phyloP scores from a whole-genome alignment of 2,797 vertebrate genomes.

The Alcedo quadribrachys region DNA sequence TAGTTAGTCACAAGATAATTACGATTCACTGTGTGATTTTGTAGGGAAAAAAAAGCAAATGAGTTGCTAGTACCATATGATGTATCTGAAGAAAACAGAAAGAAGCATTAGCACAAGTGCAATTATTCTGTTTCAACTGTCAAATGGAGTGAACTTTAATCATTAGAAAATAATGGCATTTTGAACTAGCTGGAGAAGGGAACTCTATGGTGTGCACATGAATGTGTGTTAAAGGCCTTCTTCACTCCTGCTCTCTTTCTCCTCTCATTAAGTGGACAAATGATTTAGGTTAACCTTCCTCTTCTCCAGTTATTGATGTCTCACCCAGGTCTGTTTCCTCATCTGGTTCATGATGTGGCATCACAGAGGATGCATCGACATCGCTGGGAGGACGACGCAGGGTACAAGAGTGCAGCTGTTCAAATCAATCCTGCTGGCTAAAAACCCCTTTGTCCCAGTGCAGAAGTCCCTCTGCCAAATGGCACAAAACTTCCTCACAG shows the following conservation, averaged over 20 bases:
- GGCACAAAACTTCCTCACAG: not conserved
- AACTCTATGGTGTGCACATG: not conserved
- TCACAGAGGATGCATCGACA: not conserved
- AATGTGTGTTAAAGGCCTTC: not conserved
- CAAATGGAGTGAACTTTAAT: not conserved
- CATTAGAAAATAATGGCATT: not conserved
- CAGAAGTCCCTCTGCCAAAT: not conserved
- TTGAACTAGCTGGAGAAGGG: not conserved
- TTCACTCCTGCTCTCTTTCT: not conserved
- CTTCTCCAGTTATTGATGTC: not conserved
- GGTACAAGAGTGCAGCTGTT: not conserved
- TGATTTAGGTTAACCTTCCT: not conserved
- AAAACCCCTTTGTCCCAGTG: not conserved
- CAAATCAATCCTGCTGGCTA: not conserved
- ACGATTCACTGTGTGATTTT: not conserved
- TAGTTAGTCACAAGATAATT: constrained; percentile 9
- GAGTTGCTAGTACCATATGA: not conserved
- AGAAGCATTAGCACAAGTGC: not conserved
- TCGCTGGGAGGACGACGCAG: not conserved
- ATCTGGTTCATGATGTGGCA: not conserved
- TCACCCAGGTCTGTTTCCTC: not conserved
- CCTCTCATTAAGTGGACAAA: not conserved
- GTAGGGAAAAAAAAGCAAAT: not conserved
- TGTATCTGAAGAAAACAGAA: constrained; percentile 7
- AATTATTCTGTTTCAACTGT: not conserved